phyloP scores from a whole-genome alignment of 2,888 invertebrate genomes.

The Neelides folsomi region DNA sequence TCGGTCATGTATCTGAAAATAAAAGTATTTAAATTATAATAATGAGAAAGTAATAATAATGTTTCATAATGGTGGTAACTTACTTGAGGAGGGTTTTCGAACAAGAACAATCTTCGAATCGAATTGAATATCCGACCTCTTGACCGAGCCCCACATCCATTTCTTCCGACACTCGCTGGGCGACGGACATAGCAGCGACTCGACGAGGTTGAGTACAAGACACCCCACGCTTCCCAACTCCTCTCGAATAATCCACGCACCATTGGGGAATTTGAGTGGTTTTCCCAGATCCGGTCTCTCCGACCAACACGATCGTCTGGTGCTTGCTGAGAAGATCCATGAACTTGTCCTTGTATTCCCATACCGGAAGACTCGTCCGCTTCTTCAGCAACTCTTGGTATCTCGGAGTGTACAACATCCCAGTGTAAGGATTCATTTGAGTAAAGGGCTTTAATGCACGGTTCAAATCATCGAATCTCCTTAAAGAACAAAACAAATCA shows the following conservation, averaged over 20 bases:
- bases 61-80: constrained; percentile 33
- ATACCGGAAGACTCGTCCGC: constrained; percentile 83
- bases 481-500: neutral
- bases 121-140: constrained; percentile 91
- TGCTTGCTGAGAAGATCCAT: constrained; percentile 82
- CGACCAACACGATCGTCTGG: constrained; percentile 91
- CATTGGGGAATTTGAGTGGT: constrained; percentile 99
- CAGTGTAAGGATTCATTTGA: constrained; percentile 60
- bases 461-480: constrained; percentile 4
- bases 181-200: constrained; percentile 99
- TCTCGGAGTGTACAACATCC: constrained; percentile 64
- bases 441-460: constrained; percentile 33
- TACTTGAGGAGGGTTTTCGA: constrained; percentile 82
- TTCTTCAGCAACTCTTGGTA: constrained; percentile 82
- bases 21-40: constrained; percentile 6
- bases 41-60: neutral
- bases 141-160: constrained; percentile 91
- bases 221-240: constrained; percentile 59
- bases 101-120: constrained; percentile 97
- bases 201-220: constrained; percentile 94
- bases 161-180: constrained; percentile 96
- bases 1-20: constrained; percentile 83
- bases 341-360: constrained; percentile 94
- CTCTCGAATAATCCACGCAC: constrained; percentile 60
- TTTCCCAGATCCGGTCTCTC: constrained; percentile 99